A percentile compares a stretch with the other conserved stretches of the same genome.
Conservation (phyloP, 2,888 invertebrate genomes). For the Eucera pruinosa region DNA sequence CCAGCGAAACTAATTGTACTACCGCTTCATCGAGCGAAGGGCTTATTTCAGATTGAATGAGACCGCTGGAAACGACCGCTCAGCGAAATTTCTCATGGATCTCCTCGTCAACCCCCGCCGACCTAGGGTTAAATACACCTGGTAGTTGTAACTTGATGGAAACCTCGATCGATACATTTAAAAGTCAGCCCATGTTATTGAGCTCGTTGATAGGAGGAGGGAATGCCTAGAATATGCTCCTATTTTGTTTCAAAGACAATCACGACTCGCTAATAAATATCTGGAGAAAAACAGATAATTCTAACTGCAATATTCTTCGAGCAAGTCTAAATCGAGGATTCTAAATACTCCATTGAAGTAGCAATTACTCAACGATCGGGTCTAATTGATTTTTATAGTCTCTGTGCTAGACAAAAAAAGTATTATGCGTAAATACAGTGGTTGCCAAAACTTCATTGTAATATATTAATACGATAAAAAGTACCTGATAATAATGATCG, state of each 20-base stretch:
- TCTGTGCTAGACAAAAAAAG: too few relatives aligned
- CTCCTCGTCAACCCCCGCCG: slow-evolving; percentile 15
- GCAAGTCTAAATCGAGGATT: too few relatives aligned
- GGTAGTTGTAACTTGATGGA: slow-evolving; percentile 69
- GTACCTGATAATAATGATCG: too few relatives aligned
- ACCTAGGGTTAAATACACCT: slow-evolving; percentile 37
- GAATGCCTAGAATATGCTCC: neutral
- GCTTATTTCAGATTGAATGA: slow-evolving; percentile 76
- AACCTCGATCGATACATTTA: slow-evolving; percentile 56
- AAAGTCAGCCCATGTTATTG: slow-evolving; percentile 52
- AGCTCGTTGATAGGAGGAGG: neutral
- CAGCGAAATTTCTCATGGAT: slow-evolving; percentile 78
- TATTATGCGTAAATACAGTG: too few relatives aligned
- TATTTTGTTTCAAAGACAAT: neutral
- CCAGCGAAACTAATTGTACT: slow-evolving; percentile 75
- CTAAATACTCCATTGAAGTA: too few relatives aligned
- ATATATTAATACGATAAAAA: too few relatives aligned
- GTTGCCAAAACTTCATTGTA: too few relatives aligned
- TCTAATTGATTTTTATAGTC: too few relatives aligned
- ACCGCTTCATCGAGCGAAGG: slow-evolving; percentile 36
- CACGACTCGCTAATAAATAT: slow-evolving; percentile 3
- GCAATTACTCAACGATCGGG: too few relatives aligned
- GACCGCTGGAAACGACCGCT: slow-evolving; percentile 73
- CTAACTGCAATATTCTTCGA: too few relatives aligned
- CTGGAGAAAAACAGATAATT: too few relatives aligned